A percentile compares a stretch with the other conserved stretches of the same genome.
Evolutionary conservation across 1,140 invertebrate species (phyloP).

Genomic region (Cryptotermes secundus): DNA sequence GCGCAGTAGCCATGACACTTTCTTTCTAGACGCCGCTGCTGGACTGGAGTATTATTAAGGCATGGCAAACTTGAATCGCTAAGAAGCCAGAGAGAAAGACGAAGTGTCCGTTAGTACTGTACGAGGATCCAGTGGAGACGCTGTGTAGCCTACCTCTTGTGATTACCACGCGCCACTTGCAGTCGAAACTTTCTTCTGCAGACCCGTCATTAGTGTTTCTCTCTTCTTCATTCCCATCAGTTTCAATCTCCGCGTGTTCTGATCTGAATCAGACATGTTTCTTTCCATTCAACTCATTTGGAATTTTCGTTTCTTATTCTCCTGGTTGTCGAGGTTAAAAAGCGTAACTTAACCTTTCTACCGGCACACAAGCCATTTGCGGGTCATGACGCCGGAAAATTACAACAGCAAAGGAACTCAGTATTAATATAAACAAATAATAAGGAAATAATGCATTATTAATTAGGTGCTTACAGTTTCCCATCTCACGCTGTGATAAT

Average conservation of each 20-base stretch:
- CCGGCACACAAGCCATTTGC: not conserved
- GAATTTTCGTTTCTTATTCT: not conserved
- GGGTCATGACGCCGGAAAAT: not conserved
- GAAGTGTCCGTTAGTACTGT: too few species aligned
- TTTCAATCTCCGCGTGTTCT: not conserved
- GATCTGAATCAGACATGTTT: not conserved
- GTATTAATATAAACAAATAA: conserved; percentile 5
- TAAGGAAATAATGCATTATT: not conserved
- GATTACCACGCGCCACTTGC: too few species aligned
- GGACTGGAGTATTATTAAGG: too few species aligned
- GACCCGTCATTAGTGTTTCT: too few species aligned
- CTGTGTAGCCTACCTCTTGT: too few species aligned
- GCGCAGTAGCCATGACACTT: too few species aligned
- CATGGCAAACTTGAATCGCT: too few species aligned
- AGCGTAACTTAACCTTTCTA: not conserved
- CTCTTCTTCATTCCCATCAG: too few species aligned
- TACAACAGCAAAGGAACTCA: not conserved
- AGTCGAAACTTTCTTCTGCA: too few species aligned
- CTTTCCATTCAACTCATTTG: not conserved
- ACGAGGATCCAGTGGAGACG: too few species aligned
- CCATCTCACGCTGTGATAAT: not conserved
- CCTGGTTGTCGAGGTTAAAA: not conserved
- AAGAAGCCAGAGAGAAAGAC: too few species aligned
- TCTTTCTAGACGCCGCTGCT: too few species aligned
- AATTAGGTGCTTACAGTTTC: not conserved